Evolutionary conservation across 2,797 vertebrate genomes (phyloP), one percentile per base, ranked within the genome.

Genomic region (Poecile montanus): DNA sequence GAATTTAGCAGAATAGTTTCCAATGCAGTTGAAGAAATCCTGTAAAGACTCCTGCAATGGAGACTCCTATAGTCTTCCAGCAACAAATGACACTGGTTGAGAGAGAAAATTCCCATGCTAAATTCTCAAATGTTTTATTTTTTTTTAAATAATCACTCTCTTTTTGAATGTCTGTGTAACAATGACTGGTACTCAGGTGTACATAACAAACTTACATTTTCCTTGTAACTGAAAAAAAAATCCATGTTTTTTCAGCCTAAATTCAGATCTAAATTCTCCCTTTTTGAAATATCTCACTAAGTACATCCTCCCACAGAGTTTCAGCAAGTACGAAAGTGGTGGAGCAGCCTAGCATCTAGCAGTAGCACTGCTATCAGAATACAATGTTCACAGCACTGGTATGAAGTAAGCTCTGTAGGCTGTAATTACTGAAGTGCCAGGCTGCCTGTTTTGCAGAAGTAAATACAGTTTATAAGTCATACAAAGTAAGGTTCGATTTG

Each of bases 401-500:
- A 91, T 22, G 25, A 91, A 92, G 83, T 87, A 85, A 88, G 89
- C 66, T 85, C 84, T 76, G 93, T 95, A 91, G 94, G 86, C 22
- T 95, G 89, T 73, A 94, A 95, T 96, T 97, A 95, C 4, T 86
- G 62, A 94, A 95, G 86, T 89, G 76, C 73, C 80, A 91, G 87
- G 87, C 82, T 94, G 91, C 65, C 45, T 81, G 57, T 25, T n/a
- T 77, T 88, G 61, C 36, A 72, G 38, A 93, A 91, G 87, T 91
- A 96, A 95, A 95, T 65, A 85, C 25, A 84, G 87, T 88, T 96
- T 42, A 66, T 84, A 95, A 89, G 45, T 2, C 11, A 85, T 51
- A 29, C 13, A 86, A 92, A 90, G 36, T 76, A 78, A 81, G 78
- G 40, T 45, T 89, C 70, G n/a, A 57, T 22, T 68, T 62, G 65